phyloP scores from a whole-genome alignment of 2,797 vertebrate genomes.

The Cygnus olor region DNA sequence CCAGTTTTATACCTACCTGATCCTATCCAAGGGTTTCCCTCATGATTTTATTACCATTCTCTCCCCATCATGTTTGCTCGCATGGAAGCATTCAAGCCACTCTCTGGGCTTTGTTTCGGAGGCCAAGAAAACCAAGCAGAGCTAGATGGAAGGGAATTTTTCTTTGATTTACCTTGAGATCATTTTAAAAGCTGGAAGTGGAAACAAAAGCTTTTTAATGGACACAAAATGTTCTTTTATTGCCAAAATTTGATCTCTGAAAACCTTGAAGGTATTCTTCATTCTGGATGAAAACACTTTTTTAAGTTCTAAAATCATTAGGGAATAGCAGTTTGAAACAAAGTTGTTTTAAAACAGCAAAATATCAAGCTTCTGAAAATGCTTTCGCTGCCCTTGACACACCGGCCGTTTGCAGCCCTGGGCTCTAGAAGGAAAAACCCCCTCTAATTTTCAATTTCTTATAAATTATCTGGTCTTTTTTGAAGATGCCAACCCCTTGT shows the following conservation, averaged over 20 bases:
- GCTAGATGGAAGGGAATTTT: background rate
- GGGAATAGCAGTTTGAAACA: background rate
- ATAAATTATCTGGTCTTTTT: background rate
- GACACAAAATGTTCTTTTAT: background rate
- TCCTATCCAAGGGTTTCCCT: background rate
- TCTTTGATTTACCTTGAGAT: background rate
- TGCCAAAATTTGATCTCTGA: background rate
- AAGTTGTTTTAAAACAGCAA: background rate
- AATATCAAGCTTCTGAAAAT: background rate
- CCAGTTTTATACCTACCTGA: background rate
- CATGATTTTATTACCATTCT: background rate
- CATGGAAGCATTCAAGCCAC: rapidly evolving
- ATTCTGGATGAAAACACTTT: background rate
- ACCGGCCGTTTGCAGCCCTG: background rate
- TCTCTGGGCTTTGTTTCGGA: background rate
- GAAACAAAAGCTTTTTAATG: background rate
- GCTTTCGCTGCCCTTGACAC: background rate
- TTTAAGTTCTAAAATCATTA: background rate
- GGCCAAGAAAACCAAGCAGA: background rate
- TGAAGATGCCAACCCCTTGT: background rate
- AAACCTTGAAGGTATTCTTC: background rate
- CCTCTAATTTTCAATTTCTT: background rate
- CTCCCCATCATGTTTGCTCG: background rate
- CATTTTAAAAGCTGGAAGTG: background rate
- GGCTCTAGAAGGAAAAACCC: background rate